Percentiles rank a stretch among this genome's conserved stretches.
phyloP scores from a whole-genome alignment of 2,113 vertebrate genomes.

The Chionodraco myersi region DNA sequence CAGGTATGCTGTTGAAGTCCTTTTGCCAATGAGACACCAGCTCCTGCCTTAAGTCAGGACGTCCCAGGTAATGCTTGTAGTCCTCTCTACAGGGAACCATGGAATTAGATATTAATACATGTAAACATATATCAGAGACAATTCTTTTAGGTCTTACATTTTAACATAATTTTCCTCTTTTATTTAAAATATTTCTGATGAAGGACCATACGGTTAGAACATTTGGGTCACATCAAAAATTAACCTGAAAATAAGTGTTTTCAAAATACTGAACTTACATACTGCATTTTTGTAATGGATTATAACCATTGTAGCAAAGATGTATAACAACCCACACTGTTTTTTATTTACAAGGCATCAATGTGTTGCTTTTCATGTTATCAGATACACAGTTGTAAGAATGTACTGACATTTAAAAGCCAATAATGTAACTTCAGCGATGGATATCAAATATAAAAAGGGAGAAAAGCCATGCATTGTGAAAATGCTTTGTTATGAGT shows the following conservation, averaged over 20 bases:
- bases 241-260: not conserved
- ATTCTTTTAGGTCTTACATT: not conserved
- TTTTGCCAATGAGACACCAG: conserved; percentile 91
- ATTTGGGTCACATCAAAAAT: not conserved
- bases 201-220: not conserved
- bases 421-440: not conserved
- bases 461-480: not conserved
- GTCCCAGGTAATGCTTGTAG: conserved; percentile 86
- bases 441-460: not conserved
- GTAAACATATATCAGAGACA: not conserved
- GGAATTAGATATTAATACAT: not conserved
- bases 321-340: not conserved
- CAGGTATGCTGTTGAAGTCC: conserved; percentile 88
- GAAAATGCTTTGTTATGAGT: not conserved
- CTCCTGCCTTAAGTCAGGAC: conserved; percentile 91
- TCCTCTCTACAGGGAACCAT: conserved; percentile 80
- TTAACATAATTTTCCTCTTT: not conserved
- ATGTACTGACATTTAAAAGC: not conserved
- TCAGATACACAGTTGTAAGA: not conserved
- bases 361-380: not conserved
- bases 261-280: not conserved
- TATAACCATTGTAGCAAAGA: not conserved
- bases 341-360: not conserved
- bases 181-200: not conserved
- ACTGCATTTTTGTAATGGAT: not conserved